Base-by-base conservation (phyloP, 2,113 vertebrate genomes). In the Calonectris borealis region DNA sequence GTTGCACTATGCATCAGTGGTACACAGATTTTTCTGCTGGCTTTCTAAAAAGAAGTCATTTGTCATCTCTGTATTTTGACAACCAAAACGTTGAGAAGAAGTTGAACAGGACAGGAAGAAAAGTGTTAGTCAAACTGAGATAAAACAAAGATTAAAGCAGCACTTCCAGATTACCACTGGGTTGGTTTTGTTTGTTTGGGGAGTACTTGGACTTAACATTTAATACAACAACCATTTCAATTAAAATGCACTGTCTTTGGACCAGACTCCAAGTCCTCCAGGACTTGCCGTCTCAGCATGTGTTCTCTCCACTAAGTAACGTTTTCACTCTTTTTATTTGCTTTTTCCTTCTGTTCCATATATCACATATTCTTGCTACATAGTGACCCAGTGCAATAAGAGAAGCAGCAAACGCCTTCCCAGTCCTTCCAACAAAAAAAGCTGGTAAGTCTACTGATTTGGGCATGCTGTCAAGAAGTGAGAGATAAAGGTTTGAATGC, bases 141-240 rank as follows among this genome's bases (percentile, higher is more conserved):
- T 70, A 86, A 97, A 97, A 92, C 62, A 90, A 93, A 97, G 90
- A 88, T 83, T 85, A 95, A 94, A 97, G 88, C 5, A 1, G 54
- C 64, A 88, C 80, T 86, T 92, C 49, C 58, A 83, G 75, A 77
- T 95, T 92, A 83, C 58, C 62, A 65, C 62, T 66, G 64, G 34
- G 40, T 32, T 86, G 60, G 18, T 83, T 83, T 86, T 94, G 16
- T 64, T 93, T 72, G 24, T 65, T 70, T 80, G 71, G 17, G 78
- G 42, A 70, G 10, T 46, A 17, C 64, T 90, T 83, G 46, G 19
- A 77, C 13, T 79, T 81, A 73, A 77, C 58, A 38, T 83, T 83
- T 90, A 88, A 65, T 83, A 80, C 46, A 83, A 70, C 40, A 46
- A 69, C 6, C 10, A 29, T 58, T 77, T 88, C 42, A 58, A 51